Percentiles rank a stretch among this genome's conserved stretches.
Evolutionary conservation across 2,113 vertebrate species (phyloP).

Genomic region (Oceanodroma tethys): DNA sequence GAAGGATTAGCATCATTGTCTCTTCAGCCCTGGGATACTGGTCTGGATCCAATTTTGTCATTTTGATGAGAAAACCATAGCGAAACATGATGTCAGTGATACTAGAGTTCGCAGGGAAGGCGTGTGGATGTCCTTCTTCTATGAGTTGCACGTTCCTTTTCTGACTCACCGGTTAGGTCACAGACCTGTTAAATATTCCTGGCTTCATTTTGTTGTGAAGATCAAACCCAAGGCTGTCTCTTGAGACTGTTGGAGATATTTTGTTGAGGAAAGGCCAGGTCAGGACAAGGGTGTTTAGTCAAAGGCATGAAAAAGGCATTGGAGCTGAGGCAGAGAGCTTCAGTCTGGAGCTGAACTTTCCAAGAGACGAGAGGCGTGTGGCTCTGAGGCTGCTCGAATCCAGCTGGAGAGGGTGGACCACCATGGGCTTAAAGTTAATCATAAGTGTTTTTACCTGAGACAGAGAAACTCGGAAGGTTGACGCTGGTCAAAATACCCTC

Average conservation of each 20-base stretch:
- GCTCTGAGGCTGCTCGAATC: background rate
- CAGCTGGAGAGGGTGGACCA: background rate
- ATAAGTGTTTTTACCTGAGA: background rate
- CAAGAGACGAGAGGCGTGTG: background rate
- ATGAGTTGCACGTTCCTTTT: fast-evolving
- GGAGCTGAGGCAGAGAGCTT: background rate
- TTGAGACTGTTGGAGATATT: background rate
- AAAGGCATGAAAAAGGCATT: background rate
- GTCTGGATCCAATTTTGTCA: background rate
- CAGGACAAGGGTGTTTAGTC: background rate
- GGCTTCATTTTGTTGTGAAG: background rate
- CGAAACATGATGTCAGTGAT: background rate
- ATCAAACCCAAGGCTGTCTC: background rate
- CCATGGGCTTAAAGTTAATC: background rate
- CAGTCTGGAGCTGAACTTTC: background rate
- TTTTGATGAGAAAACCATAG: background rate
- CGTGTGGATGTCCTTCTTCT: background rate
- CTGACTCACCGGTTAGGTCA: background rate
- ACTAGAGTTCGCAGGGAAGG: background rate
- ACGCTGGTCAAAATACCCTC: background rate
- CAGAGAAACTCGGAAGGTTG: background rate
- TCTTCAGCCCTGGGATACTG: background rate
- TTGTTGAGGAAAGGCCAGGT: background rate
- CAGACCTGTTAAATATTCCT: background rate
- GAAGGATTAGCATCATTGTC: background rate